Conservation (phyloP, 30 jellyfish, hydroid and myxozoan species). For the Chrysaora quinquecirrha region DNA sequence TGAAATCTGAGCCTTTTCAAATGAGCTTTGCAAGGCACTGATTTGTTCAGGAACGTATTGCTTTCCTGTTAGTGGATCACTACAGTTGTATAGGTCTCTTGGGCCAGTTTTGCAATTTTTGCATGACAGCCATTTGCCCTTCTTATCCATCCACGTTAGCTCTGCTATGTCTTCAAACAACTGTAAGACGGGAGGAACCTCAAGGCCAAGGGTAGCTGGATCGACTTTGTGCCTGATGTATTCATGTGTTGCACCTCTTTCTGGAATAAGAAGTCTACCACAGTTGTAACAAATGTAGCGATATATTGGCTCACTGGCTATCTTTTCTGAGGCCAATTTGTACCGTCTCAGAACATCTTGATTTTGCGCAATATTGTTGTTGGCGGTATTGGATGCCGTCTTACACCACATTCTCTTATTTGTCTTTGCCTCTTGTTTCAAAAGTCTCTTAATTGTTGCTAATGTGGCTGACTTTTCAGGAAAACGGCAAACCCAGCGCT, state of each 20-base stretch:
- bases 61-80: not conserved
- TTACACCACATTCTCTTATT: too few species aligned
- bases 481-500: not conserved
- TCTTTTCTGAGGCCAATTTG: not conserved
- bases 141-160: too few species aligned
- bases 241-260: not conserved
- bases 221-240: conserved; percentile 9
- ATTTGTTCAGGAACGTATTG: not conserved
- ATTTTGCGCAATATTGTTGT: not conserved
- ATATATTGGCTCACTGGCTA: conserved; percentile 28
- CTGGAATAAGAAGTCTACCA: too few species aligned
- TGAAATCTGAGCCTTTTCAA: too few species aligned
- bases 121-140: too few species aligned
- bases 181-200: too few species aligned
- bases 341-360: not conserved
- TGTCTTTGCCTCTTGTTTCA: not conserved
- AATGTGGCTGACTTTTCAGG: not conserved
- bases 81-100: not conserved
- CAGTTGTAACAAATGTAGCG: too few species aligned
- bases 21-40: too few species aligned
- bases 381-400: too few species aligned
- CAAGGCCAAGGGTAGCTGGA: not conserved
- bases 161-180: too few species aligned
- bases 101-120: not conserved
- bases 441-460: not conserved